Conservation (phyloP, 2,113 vertebrate species). For the Actenoides lindsayi region DNA sequence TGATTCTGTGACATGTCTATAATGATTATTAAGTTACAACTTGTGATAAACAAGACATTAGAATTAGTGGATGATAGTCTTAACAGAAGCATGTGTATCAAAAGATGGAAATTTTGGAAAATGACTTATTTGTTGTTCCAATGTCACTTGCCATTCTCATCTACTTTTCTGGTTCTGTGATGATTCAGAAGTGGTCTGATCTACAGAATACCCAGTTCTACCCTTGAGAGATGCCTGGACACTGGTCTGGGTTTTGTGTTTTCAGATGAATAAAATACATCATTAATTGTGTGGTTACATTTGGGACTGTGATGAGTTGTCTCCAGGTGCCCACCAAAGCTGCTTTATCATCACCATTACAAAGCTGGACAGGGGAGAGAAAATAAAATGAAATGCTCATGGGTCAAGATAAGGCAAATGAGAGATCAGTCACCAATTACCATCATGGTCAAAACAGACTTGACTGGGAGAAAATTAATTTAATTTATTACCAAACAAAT, state of each 20-base stretch:
- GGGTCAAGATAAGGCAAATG: not conserved
- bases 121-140: not conserved
- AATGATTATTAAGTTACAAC: not conserved
- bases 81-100: not conserved
- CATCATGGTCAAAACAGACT: not conserved
- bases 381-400: not conserved
- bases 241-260: not conserved
- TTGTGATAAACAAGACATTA: not conserved
- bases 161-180: not conserved
- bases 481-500: not conserved
- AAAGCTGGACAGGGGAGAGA: not conserved
- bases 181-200: not conserved
- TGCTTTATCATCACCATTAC: not conserved
- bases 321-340: too few species aligned
- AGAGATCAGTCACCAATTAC: not conserved
- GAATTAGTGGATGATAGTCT: not conserved
- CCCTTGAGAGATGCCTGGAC: not conserved
- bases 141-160: not conserved
- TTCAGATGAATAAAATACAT: not conserved
- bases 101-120: not conserved
- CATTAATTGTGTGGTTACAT: not conserved
- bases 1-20: too few species aligned
- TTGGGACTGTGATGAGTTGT: not conserved
- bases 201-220: not conserved
- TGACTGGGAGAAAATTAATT: not conserved